Evolutionary conservation across 2,888 invertebrate genomes (phyloP).

Genomic region (Mythimna lalbum): DNA sequence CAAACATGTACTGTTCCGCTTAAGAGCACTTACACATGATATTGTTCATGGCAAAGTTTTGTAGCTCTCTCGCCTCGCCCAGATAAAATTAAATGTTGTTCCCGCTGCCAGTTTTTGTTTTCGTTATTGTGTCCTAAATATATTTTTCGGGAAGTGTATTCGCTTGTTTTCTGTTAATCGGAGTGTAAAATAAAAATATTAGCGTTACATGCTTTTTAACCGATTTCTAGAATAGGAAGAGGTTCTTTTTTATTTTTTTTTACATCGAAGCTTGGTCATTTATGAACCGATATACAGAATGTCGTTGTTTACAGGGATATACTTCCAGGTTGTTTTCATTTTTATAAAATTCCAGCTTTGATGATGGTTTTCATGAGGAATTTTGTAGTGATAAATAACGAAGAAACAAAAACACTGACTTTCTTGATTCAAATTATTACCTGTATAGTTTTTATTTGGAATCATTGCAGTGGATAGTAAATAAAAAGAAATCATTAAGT

Average conservation of each 20-base stretch:
- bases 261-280: background rate
- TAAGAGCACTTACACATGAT: constrained; percentile 70
- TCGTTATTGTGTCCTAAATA: constrained; percentile 57
- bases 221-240: too few relatives aligned
- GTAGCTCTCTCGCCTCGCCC: constrained; percentile 50
- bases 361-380: too few relatives aligned
- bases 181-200: constrained; percentile 50
- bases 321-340: too few relatives aligned
- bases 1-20: constrained; percentile 76
- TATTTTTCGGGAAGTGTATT: constrained; percentile 52
- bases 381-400: too few relatives aligned
- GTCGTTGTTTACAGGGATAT: background rate
- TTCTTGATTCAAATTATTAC: too few relatives aligned
- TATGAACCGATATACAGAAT: too few relatives aligned
- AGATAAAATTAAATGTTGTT: constrained; percentile 62
- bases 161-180: constrained; percentile 50
- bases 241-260: background rate
- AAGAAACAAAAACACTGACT: too few relatives aligned
- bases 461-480: too few relatives aligned
- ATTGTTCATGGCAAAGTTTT: constrained; percentile 61
- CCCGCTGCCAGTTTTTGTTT: constrained; percentile 58
- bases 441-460: too few relatives aligned
- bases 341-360: too few relatives aligned
- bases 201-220: constrained; percentile 17
- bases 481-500: too few relatives aligned